Percentiles rank a stretch among this genome's conserved stretches.
Evolutionary conservation across 2,888 invertebrate genomes (phyloP).

Genomic region (Ecliptopera silaceata): DNA sequence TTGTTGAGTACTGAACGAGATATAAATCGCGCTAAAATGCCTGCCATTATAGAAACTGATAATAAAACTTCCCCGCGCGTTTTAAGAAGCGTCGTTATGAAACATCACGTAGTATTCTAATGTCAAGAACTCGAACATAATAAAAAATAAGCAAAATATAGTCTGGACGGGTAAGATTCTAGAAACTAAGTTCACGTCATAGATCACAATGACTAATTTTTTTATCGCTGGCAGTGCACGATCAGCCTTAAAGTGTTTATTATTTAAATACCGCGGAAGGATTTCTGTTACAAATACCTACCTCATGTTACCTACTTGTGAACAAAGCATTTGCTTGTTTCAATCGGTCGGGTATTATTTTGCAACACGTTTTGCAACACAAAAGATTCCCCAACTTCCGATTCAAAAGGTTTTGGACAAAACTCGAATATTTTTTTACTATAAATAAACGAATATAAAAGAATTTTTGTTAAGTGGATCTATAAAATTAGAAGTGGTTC

Average conservation of each 20-base stretch:
- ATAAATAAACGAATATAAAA: background rate
- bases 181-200: no score
- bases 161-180: no score
- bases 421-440: background rate
- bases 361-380: slow-evolving; percentile 8
- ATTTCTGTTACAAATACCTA: slow-evolving; percentile 35
- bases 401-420: slow-evolving; percentile 1
- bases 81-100: background rate
- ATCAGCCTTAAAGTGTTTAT: slow-evolving; percentile 29
- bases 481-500: slow-evolving; percentile 1
- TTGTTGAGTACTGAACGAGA: slow-evolving; percentile 26
- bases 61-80: background rate
- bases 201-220: no score
- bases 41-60: background rate
- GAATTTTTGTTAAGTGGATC: background rate
- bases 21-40: background rate
- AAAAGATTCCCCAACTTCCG: slow-evolving; percentile 11
- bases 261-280: slow-evolving; percentile 37
- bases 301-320: slow-evolving; percentile 10
- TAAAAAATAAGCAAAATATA: no score
- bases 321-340: slow-evolving; percentile 25
- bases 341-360: slow-evolving; percentile 4
- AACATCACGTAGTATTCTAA: background rate
- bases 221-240: slow-evolving; percentile 12
- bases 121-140: no score